Evolutionary conservation across 2,113 vertebrate species (phyloP), one percentile per base, ranked within the genome.

Genomic region (Sylvietta virens): DNA sequence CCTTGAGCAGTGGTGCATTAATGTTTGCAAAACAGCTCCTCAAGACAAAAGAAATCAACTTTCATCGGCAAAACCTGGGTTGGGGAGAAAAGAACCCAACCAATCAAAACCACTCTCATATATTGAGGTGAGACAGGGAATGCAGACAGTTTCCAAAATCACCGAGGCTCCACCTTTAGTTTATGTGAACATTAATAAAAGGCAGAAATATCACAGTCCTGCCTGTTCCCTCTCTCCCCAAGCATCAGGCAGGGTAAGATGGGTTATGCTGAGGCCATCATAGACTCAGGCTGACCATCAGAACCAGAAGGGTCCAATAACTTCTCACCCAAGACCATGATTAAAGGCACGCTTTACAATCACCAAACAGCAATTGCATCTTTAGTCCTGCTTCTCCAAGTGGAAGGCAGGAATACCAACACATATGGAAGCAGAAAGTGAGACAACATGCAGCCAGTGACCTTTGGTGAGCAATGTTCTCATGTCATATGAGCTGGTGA

Each of bases 201-300:
- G 4, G 39, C 21, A 69, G 22, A 80, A 81, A 48, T 37, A 56
- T 4, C 62, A 57, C 17, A 62, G 56, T 35, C 23, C 12, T 60
- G 28, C 21, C 39, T 10, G 1, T 7, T 82, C 1, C 5, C 7
- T 3, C 3, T 1, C 27, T 57, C 44, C 16, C 18, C 16, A 70
- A 11, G 57, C 11, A 13, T 17, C 23, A 53, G 18, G 12, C 18
- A 84, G 37, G 22, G 3, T 37, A 62, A 48, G 17, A 72, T 3
- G 2, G 3, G 0, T 22, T 61, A 45, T 20, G n/a, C 39, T 23
- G 47, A 81, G 33, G 23, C 22, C 23, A 57, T 47, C 35, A 62
- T 16, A 45, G 33, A 80, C 45, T 21, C 26, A 5, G 11, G 40
- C 7, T 64, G 35, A 40, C 26, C 26, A 67, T 26, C 14, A 71